Conservation (phyloP, 2,888 invertebrate species). For the Nomada fucata region DNA sequence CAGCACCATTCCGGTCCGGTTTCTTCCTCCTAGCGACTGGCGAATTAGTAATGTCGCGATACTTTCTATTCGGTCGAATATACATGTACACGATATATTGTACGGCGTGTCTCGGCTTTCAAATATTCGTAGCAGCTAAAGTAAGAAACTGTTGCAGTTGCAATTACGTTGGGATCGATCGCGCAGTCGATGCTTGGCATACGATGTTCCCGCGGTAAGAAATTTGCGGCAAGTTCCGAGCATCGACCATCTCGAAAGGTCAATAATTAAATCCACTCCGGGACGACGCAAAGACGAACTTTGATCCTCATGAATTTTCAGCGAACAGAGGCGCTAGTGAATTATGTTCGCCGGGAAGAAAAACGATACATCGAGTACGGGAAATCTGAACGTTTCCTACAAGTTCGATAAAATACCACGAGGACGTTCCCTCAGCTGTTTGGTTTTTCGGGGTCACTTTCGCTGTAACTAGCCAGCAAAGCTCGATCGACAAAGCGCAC, state of each 20-base stretch:
- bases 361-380: slow-evolving; percentile 26
- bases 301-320: slow-evolving; percentile 67
- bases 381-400: background rate
- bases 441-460: background rate
- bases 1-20: slow-evolving; percentile 67
- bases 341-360: slow-evolving; percentile 42
- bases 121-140: no score
- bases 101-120: no score
- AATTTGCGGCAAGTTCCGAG: slow-evolving; percentile 24
- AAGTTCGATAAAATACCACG: background rate
- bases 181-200: no score
- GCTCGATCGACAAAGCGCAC: no score
- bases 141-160: background rate
- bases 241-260: slow-evolving; percentile 28
- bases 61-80: background rate
- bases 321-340: slow-evolving; percentile 28
- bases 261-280: slow-evolving; percentile 67
- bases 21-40: slow-evolving; percentile 44
- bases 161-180: background rate
- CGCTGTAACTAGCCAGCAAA: slow-evolving; percentile 5
- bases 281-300: slow-evolving; percentile 33
- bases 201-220: background rate
- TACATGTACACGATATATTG: no score
- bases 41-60: slow-evolving; percentile 39
- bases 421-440: background rate